Evolutionary conservation across 2,888 invertebrate genomes (phyloP).

Genomic region (Nasonia oneida): DNA sequence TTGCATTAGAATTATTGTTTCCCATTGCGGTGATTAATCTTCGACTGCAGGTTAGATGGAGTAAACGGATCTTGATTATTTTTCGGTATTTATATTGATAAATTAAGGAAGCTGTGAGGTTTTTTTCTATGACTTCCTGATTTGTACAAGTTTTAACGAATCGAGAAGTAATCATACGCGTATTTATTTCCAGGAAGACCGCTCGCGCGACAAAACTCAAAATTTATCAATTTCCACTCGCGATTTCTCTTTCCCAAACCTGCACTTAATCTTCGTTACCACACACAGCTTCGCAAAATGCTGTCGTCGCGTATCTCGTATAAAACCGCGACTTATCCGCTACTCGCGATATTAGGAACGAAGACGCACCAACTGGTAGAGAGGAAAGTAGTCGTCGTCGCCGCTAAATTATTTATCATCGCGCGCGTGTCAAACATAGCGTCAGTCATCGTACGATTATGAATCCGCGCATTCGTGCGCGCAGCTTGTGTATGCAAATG

Average conservation of each 20-base stretch:
- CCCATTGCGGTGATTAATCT: constrained; percentile 18
- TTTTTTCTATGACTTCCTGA: background rate
- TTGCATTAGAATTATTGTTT: constrained; percentile 30
- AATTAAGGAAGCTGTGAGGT: too few relatives aligned
- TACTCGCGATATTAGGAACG: background rate
- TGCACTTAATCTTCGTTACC: constrained; percentile 6
- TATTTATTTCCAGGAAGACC: background rate
- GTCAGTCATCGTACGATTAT: constrained; percentile 10
- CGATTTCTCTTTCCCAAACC: constrained; percentile 22
- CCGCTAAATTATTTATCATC: constrained; percentile 30
- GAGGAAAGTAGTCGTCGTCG: constrained; percentile 20
- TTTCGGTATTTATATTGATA: background rate
- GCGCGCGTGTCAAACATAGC: constrained; percentile 4
- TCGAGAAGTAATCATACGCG: background rate
- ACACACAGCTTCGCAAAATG: background rate
- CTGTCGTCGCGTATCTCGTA: background rate
- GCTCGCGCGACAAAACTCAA: background rate
- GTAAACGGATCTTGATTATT: background rate
- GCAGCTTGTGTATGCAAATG: background rate
- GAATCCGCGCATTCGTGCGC: background rate
- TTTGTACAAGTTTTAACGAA: background rate
- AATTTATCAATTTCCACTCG: background rate
- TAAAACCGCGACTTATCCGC: background rate
- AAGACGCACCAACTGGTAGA: background rate
- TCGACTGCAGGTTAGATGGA: background rate